A percentile compares a stretch with the other conserved stretches of the same genome.
Conservation (phyloP, 2,113 vertebrate species). For the Sinocyclocheilus anshuiensis region DNA sequence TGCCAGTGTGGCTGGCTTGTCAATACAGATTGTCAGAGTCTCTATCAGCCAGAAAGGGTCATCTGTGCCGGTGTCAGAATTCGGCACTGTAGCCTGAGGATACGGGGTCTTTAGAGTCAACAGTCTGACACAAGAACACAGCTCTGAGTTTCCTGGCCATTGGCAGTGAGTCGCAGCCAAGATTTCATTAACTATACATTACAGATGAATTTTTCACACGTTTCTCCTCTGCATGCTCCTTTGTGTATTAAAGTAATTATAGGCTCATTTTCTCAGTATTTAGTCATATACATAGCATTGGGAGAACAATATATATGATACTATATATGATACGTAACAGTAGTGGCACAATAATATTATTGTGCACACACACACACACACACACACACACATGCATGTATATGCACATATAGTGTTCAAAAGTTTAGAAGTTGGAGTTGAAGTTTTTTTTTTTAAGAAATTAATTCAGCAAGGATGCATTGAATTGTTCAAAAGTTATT, state of each 20-base stretch:
- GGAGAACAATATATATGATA: no score
- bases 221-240: neutral
- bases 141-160: neutral
- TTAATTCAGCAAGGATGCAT: no score
- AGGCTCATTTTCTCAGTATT: neutral
- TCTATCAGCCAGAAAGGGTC: constrained; percentile 61
- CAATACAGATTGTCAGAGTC: constrained; percentile 64
- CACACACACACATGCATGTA: no score
- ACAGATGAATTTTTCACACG: constrained; percentile 1
- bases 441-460: no score
- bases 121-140: constrained; percentile 49
- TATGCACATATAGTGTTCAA: no score
- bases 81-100: constrained; percentile 53
- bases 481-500: no score
- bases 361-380: no score
- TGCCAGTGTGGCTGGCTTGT: constrained; percentile 66
- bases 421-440: no score
- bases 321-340: no score
- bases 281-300: no score
- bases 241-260: neutral
- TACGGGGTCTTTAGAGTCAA: constrained; percentile 55
- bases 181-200: constrained; percentile 55
- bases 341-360: no score
- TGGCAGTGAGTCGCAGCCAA: neutral
- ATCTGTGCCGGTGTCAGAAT: constrained; percentile 57